Base-by-base conservation (phyloP, 2,888 invertebrate species). In the Noctua comes region DNA sequence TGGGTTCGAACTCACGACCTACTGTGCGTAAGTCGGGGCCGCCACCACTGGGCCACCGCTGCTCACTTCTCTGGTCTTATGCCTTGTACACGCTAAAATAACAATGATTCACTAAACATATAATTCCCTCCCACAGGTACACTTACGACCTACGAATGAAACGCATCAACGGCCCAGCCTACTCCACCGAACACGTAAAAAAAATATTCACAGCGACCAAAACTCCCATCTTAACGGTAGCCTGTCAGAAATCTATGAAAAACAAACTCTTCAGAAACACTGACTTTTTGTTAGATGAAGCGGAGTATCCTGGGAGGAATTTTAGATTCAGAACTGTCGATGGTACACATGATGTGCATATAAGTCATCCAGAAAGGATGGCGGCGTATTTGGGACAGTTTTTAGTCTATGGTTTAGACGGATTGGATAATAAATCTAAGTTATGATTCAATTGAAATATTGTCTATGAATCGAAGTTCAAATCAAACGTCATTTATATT, bases 341-440 rank as follows among this genome's bases (percentile, higher is more conserved):
- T 0, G 98, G 98, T 0, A 93, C 94, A 75, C 98, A 98, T 81
- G 97, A 98, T 88, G 95, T 97, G 0, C 98, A 98, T 88, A 95
- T 97, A 13, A 95, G 95, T 48, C 85, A 96, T 69, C 97, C 98
- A 0, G 97, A 97, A 74, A 88, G 91, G 21, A 90, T 98, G 0
- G 97, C 97, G 0, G 85, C 91, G 0, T 91, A 91, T 86, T 87
- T 97, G 1, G 83, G 85, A 0, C 93, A 93, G 77, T 97, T 97
- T 91, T 83, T 97, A 36, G 46, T 93, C 6, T 84, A 92, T 59
- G 94, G 94, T 0, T 16, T 92, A 0, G 89, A 91, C 0, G 94
- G 93, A 0, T 76, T 95, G 8, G 94, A 93, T 84, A 80, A 79
- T 10, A 94, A 92, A 51, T 90, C 95, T 1, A 95, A 94, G 82